Base-by-base conservation (phyloP, 1,140 invertebrate genomes). In the Nixonia krombeini region DNA sequence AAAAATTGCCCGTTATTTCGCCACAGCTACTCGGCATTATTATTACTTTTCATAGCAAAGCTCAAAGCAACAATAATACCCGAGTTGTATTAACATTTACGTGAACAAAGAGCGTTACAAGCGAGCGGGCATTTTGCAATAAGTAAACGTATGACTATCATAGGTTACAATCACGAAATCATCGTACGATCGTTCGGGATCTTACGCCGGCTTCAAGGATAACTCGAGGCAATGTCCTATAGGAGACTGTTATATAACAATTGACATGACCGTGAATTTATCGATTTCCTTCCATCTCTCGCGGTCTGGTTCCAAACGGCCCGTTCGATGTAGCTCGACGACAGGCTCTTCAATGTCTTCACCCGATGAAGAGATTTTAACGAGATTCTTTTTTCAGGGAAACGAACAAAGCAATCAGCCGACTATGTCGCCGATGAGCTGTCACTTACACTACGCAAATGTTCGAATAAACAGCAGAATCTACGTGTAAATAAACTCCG, bases 251-350 rank as follows among this genome's bases (percentile, higher is more conserved):
- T 73, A 73, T 25, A 38, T 76, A 76, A 76, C 23, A n/a, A 28
- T 42, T 45, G 42, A 58, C 29, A 61, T 33, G 74, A 29, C 67
- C 70, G 62, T 74, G 70, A 74, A 74, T 74, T 71, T 75, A 74
- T 76, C 62, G 74, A 76, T 73, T 56, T 53, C 28, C 17, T 47
- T 49, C 50, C 35, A 55, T 62, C 44, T 62, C 37, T 26, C 47
- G 52, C 45, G 37, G 16, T 17, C 21, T 21, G 2, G 6, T 21
- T 21, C 21, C 2, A 18, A 10, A 55, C 26, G 40, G 21, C 17
- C 23, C 45, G 38, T 41, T 28, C 15, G 0, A 18, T 13, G 28
- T 31, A 46, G 28, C 42, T 62, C 55, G 18, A 47, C 26, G 16
- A 51, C 5, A 35, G 10, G 12, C 10, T 13, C 21, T 3, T 21